phyloP scores from a whole-genome alignment of 1,140 invertebrate genomes.

The Neodiprion fabricii region DNA sequence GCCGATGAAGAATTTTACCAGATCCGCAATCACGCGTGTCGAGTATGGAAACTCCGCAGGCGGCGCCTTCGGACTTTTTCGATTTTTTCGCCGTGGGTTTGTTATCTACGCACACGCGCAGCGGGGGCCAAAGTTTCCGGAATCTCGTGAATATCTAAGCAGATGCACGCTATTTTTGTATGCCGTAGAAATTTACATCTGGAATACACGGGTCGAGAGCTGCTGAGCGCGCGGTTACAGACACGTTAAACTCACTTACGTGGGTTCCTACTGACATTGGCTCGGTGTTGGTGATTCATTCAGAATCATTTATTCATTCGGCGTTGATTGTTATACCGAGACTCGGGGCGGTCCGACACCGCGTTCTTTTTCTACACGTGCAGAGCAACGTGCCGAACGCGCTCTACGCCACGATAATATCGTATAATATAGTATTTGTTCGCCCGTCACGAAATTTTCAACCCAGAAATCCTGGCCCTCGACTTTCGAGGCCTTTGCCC shows the following conservation, averaged over 20 bases:
- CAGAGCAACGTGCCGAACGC: not conserved
- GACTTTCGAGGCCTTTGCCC: not conserved
- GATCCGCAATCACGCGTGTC: no score
- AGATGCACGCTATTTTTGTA: no score
- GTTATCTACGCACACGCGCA: no score
- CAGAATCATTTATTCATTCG: constrained; percentile 1
- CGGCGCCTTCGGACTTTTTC: no score
- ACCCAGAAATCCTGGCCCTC: not conserved
- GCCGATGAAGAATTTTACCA: no score
- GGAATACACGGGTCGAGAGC: not conserved
- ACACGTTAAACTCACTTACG: not conserved
- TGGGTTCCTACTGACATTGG: not conserved
- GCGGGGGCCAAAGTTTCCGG: not conserved
- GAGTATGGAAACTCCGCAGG: no score
- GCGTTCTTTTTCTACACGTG: not conserved
- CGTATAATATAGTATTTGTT: not conserved
- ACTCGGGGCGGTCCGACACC: not conserved
- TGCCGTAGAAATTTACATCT: not conserved
- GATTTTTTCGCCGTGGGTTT: no score
- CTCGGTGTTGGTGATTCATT: not conserved
- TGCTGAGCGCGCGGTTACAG: not conserved
- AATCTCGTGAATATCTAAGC: not conserved
- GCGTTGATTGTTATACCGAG: not conserved
- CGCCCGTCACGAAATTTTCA: not conserved
- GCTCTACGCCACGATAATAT: not conserved